Percentiles rank a stretch among this genome's conserved stretches.
Conservation (phyloP, 2,113 vertebrate species). For the Symphodus melops region DNA sequence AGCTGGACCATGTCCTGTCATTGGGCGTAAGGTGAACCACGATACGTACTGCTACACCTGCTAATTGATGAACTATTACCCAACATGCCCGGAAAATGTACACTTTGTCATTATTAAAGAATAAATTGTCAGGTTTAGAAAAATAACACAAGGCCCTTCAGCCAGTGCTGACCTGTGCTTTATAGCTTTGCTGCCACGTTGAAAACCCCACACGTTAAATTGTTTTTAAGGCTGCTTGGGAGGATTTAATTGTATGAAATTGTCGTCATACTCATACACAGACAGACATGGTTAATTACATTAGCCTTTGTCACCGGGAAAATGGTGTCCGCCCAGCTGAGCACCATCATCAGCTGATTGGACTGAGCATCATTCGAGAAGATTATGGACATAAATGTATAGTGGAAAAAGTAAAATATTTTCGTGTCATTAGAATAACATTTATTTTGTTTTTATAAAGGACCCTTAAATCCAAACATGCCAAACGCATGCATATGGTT, state of each 20-base stretch:
- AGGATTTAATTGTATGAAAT: neutral
- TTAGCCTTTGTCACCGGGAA: slow-evolving; percentile 59
- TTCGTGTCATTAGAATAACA: neutral
- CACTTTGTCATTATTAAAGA: neutral
- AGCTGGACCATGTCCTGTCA: slow-evolving; percentile 57
- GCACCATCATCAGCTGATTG: slow-evolving; percentile 67
- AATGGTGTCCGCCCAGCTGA: slow-evolving; percentile 67
- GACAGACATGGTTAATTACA: slow-evolving; percentile 10
- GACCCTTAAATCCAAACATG: neutral
- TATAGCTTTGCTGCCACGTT: neutral
- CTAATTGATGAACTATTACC: neutral
- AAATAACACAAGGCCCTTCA: neutral
- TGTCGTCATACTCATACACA: slow-evolving; percentile 5
- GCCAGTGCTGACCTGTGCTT: neutral
- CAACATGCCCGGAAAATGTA: neutral
- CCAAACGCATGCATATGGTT: neutral
- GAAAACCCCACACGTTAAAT: neutral
- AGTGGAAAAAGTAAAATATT: neutral
- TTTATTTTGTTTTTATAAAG: neutral
- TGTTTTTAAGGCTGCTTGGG: neutral
- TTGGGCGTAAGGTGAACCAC: slow-evolving; percentile 1
- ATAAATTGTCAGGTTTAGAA: neutral
- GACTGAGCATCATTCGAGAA: slow-evolving; percentile 18
- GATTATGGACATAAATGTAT: slow-evolving; percentile 34
- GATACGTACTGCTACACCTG: neutral